Percentiles rank a stretch among this genome's conserved stretches.
phyloP scores from a whole-genome alignment of 2,797 vertebrate species.

The Aulostomus chinensis region DNA sequence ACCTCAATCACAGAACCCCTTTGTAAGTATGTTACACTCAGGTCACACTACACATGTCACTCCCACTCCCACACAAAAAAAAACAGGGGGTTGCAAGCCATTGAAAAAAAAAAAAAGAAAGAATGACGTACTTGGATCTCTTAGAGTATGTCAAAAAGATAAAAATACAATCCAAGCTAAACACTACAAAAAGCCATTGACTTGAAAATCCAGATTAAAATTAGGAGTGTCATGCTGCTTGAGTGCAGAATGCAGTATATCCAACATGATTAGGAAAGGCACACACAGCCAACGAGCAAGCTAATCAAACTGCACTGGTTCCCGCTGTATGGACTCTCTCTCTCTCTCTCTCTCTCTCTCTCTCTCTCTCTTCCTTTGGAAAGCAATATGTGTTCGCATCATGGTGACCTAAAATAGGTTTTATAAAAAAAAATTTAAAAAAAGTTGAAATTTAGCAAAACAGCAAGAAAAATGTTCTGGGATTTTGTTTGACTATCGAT shows the following conservation, averaged over 20 bases:
- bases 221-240: constrained; percentile 45
- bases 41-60: no score
- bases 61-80: background rate
- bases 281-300: constrained; percentile 59
- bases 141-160: constrained; percentile 40
- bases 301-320: constrained; percentile 67
- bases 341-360: constrained; percentile 42
- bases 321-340: constrained; percentile 41
- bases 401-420: no score
- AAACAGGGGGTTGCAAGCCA: constrained; percentile 14
- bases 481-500: no score
- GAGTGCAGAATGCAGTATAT: constrained; percentile 54
- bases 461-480: no score
- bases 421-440: no score
- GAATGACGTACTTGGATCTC: constrained; percentile 27
- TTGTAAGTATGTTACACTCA: no score
- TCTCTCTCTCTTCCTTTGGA: background rate
- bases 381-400: no score
- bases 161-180: constrained; percentile 44
- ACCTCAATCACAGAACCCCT: no score
- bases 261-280: constrained; percentile 63
- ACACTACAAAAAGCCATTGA: constrained; percentile 27
- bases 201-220: constrained; percentile 41
- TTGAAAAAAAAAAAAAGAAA: constrained; percentile 32
- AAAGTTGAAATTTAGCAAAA: no score